Percentiles rank a stretch among this genome's conserved stretches.
These are phyloP conservation scores for Morpho achilles DNA, from an alignment of 2,888 invertebrate species.

Conservation along the genomic window DNA sequence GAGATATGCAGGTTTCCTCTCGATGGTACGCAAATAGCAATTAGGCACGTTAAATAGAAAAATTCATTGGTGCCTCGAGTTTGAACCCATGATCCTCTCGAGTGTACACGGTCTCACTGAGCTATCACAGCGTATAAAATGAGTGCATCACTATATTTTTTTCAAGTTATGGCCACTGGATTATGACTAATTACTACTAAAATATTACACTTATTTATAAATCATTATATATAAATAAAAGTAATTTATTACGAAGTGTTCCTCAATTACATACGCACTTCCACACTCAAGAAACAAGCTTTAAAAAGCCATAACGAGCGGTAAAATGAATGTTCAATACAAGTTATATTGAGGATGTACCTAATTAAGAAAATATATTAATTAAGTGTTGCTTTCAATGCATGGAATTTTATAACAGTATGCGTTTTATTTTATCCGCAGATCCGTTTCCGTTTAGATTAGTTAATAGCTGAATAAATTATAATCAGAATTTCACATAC, in stretches of 20 bases:
- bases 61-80: no score
- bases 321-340: constrained; percentile 21
- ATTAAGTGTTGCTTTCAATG: constrained; percentile 4
- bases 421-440: constrained; percentile 7
- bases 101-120: no score
- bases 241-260: constrained; percentile 3
- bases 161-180: no score
- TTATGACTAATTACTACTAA: no score
- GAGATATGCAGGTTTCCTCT: no score
- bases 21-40: no score
- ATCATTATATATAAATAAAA: background rate
- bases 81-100: no score
- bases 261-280: constrained; percentile 17
- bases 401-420: constrained; percentile 12
- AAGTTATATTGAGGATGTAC: constrained; percentile 17
- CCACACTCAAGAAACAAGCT: constrained; percentile 17
- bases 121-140: no score
- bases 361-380: constrained; percentile 21
- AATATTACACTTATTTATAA: no score
- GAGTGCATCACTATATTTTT: no score
- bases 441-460: constrained; percentile 10
- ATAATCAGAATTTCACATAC: background rate
- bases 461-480: background rate
- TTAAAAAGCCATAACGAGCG: constrained; percentile 15
- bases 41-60: no score